phyloP scores from a whole-genome alignment of 2,797 vertebrate genomes.

The Sebastes vulpes region DNA sequence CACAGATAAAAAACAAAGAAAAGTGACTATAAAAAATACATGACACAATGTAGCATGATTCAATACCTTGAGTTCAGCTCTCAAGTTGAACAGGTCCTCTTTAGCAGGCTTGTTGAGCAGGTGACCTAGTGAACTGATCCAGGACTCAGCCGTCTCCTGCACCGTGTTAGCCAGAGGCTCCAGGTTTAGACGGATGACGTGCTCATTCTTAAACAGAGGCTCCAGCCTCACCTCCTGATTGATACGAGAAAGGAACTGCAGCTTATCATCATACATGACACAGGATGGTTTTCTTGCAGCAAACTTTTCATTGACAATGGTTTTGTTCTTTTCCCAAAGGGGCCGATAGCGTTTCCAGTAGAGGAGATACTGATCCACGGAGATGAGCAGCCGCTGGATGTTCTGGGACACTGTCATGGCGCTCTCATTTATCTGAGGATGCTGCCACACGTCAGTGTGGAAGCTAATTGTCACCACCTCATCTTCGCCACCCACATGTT shows the following conservation, averaged over 20 bases:
- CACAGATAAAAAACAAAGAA: not conserved
- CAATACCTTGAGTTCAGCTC: constrained; percentile 89
- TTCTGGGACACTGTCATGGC: constrained; percentile 87
- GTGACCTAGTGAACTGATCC: constrained; percentile 89
- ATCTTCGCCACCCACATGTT: constrained; percentile 80
- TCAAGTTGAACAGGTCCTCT: constrained; percentile 87
- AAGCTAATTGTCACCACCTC: constrained; percentile 88
- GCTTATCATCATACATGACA: constrained; percentile 89
- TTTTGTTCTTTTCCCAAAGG: constrained; percentile 93
- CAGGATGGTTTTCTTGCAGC: constrained; percentile 89
- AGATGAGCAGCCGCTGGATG: constrained; percentile 85
- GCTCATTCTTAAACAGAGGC: constrained; percentile 85
- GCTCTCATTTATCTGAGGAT: constrained; percentile 87
- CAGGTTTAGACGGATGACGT: constrained; percentile 89
- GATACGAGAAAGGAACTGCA: constrained; percentile 89
- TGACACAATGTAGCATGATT: not conserved
- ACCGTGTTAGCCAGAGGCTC: constrained; percentile 84
- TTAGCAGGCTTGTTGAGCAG: constrained; percentile 90
- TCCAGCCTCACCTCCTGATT: constrained; percentile 85
- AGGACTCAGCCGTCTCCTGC: constrained; percentile 87
- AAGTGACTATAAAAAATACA: not conserved
- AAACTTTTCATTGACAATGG: constrained; percentile 88
- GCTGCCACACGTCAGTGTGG: constrained; percentile 88
- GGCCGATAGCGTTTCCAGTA: constrained; percentile 90
- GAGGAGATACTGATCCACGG: constrained; percentile 83